A percentile compares a stretch with the other conserved stretches of the same genome.
These are phyloP conservation scores for Schizothorax lantsangensis DNA, from an alignment of 2,797 vertebrate genomes.

Conservation along the genomic window DNA sequence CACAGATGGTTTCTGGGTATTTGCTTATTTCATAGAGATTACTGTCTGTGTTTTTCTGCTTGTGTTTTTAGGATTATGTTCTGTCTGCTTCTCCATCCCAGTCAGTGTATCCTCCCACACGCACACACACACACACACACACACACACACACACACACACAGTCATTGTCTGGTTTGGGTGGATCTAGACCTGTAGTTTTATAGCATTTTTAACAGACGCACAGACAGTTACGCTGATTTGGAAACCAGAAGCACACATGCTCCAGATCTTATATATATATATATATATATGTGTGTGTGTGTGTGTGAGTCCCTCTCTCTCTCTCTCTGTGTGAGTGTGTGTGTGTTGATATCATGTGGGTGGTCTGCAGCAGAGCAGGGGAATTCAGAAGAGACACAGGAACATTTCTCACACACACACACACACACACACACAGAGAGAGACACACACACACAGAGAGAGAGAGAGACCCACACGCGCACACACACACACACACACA, in stretches of 20 bases:
- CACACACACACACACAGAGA: no score
- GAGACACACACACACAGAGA: no score
- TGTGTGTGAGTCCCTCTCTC: no score
- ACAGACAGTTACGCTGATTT: background rate
- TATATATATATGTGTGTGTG: background rate
- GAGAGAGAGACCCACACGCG: background rate
- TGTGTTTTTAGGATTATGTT: background rate
- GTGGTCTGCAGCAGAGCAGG: slow-evolving; percentile 12
- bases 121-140: background rate
- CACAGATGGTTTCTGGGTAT: background rate
- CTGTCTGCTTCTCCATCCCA: background rate
- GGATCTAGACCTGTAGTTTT: background rate
- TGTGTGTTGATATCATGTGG: slow-evolving; percentile 5
- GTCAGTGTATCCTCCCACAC: background rate
- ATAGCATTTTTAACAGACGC: background rate
- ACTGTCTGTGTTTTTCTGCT: background rate
- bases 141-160: background rate
- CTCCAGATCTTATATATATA: background rate
- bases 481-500: no score
- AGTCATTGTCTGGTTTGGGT: background rate
- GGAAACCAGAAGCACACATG: background rate
- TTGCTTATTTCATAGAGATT: background rate
- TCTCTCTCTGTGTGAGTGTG: slow-evolving; percentile 2
- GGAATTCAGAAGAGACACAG: background rate
- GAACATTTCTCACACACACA: background rate